Conservation (phyloP, 2,888 invertebrate genomes). For the Temnothorax unifasciatus region DNA sequence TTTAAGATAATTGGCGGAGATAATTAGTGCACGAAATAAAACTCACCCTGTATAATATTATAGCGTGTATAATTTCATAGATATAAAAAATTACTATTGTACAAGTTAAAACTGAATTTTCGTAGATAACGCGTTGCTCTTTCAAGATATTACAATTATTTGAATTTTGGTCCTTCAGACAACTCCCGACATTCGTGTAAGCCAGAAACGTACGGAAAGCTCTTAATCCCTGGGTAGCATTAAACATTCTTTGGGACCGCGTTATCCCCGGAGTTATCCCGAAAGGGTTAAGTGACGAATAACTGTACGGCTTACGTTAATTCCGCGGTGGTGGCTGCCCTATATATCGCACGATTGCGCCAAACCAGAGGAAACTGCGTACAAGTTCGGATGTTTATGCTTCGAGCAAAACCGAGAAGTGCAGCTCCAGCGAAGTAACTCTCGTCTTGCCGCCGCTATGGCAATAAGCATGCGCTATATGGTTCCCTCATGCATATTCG, state of each 20-base stretch:
- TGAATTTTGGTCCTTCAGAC: conserved; percentile 36
- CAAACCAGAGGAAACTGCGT: conserved; percentile 37
- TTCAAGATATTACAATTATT: conserved; percentile 27
- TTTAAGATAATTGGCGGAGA: too few relatives aligned
- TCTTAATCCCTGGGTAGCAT: conserved; percentile 41
- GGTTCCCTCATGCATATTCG: conserved; percentile 57
- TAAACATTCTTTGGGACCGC: conserved; percentile 49
- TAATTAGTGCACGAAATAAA: too few relatives aligned
- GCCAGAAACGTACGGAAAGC: conserved; percentile 39
- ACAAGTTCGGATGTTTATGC: conserved; percentile 63
- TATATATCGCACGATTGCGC: conserved; percentile 50
- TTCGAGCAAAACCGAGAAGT: conserved; percentile 53
- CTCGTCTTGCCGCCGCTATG: conserved; percentile 4
- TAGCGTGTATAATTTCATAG: not conserved
- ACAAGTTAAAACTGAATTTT: not conserved
- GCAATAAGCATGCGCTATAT: conserved; percentile 44
- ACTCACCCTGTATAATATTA: not conserved
- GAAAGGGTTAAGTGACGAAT: conserved; percentile 58
- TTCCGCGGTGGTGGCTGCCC: conserved; percentile 40
- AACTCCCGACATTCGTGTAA: conserved; percentile 20
- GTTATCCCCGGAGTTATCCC: conserved; percentile 45
- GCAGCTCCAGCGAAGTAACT: conserved; percentile 32
- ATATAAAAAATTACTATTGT: not conserved
- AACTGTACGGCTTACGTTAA: conserved; percentile 56
- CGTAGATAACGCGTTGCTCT: not conserved